These are phyloP conservation scores for Drosophila nannoptera DNA, from an alignment of 1,140 invertebrate genomes.

Conservation along the genomic window DNA sequence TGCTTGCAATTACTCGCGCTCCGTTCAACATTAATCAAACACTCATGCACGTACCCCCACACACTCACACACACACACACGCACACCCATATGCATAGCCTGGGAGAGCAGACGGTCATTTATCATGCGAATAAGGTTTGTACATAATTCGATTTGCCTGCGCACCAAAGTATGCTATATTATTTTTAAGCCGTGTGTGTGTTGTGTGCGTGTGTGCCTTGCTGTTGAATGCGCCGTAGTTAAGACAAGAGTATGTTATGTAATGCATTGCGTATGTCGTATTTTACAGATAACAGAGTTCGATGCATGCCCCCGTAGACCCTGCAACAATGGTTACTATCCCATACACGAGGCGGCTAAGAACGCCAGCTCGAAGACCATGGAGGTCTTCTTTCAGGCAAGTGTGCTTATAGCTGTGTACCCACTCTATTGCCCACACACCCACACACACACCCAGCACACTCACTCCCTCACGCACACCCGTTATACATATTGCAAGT, in stretches of 20 bases:
- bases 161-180: slow-evolving; percentile 50
- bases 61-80: slow-evolving; percentile 19
- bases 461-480: slow-evolving; percentile 1
- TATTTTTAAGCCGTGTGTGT: slow-evolving; percentile 6
- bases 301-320: slow-evolving; percentile 84
- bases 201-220: slow-evolving; percentile 16
- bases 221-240: slow-evolving; percentile 20
- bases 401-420: slow-evolving; percentile 31
- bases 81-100: too few species aligned
- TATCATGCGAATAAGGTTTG: slow-evolving; percentile 63
- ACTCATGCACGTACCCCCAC: too few species aligned
- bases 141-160: slow-evolving; percentile 53
- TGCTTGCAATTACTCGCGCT: slow-evolving; percentile 32
- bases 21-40: slow-evolving; percentile 61
- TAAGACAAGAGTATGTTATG: slow-evolving; percentile 15
- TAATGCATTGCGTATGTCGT: slow-evolving; percentile 48
- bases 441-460: neutral
- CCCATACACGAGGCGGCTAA: slow-evolving; percentile 93
- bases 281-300: slow-evolving; percentile 85
- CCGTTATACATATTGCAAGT: neutral
- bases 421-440: neutral
- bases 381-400: slow-evolving; percentile 86
- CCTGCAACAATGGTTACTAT: slow-evolving; percentile 92
- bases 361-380: slow-evolving; percentile 89
- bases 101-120: slow-evolving; percentile 33